Evolutionary conservation across 2,113 vertebrate species (phyloP).

Genomic region (Neolamprologus brichardi): DNA sequence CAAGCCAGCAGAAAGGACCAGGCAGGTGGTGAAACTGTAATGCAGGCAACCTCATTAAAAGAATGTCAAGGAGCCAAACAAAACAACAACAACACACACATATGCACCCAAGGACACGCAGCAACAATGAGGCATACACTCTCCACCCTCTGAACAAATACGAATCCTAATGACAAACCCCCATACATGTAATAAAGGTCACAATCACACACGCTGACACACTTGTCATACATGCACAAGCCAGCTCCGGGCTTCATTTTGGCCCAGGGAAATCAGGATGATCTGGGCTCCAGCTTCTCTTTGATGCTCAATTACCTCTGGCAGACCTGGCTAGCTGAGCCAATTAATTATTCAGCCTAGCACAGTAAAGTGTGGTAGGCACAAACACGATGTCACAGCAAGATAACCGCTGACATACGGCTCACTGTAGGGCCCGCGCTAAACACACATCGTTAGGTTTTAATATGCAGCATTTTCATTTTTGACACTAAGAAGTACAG

Average conservation of each 20-base stretch:
- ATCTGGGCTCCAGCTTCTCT: slow-evolving; percentile 45
- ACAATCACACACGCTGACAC: neutral
- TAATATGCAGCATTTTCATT: neutral
- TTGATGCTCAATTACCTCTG: slow-evolving; percentile 67
- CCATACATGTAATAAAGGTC: neutral
- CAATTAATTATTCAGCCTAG: slow-evolving; percentile 60
- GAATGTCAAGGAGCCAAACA: neutral
- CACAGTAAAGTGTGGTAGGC: slow-evolving; percentile 7
- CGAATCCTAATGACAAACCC: neutral
- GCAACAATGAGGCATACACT: neutral
- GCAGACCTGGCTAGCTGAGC: slow-evolving; percentile 60
- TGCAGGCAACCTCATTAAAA: neutral
- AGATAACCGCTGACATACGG: neutral
- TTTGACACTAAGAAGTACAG: neutral
- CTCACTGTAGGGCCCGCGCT: neutral
- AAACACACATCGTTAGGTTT: neutral
- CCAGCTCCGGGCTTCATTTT: slow-evolving; percentile 1
- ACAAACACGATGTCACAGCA: slow-evolving; percentile 19
- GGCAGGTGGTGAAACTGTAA: neutral
- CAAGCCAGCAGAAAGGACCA: neutral
- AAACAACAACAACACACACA: neutral
- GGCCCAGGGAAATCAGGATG: slow-evolving; percentile 47
- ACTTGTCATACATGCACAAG: slow-evolving; percentile 4
- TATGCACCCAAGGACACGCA: neutral
- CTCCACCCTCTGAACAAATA: neutral